phyloP scores from a whole-genome alignment of 1,140 invertebrate genomes.

The Drosophila eugracilis region DNA sequence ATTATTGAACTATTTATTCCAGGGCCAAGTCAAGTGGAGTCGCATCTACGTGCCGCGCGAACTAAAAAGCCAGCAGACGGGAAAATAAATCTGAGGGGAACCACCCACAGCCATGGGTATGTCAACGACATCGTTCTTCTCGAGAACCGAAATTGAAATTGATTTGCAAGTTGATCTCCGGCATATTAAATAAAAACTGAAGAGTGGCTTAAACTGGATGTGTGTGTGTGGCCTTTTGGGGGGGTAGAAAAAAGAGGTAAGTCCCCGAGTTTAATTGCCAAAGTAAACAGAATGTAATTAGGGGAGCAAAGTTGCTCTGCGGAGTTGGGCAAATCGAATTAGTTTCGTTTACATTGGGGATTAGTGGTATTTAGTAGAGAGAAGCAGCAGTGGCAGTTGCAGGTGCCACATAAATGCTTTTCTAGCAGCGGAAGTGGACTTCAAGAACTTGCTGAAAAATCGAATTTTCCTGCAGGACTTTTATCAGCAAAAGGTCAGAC shows the following conservation, averaged over 20 bases:
- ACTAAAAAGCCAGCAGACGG: constrained; percentile 20
- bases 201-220: constrained; percentile 39
- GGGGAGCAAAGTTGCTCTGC: constrained; percentile 48
- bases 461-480: constrained; percentile 15
- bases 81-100: constrained; percentile 22
- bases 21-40: constrained; percentile 59
- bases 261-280: constrained; percentile 41
- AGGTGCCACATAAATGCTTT: constrained; percentile 44
- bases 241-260: neutral
- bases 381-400: neutral
- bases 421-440: constrained; percentile 25
- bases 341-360: constrained; percentile 67
- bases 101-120: constrained; percentile 18
- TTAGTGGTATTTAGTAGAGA: constrained; percentile 54
- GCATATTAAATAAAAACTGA: constrained; percentile 67
- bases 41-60: constrained; percentile 62
- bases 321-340: constrained; percentile 63
- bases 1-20: constrained; percentile 77
- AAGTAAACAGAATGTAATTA: constrained; percentile 52
- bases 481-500: constrained; percentile 37
- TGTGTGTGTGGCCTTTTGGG: neutral
- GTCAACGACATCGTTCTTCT: constrained; percentile 31
- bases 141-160: constrained; percentile 61
- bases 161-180: constrained; percentile 67
- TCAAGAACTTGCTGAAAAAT: constrained; percentile 32